Conservation (phyloP, 2,113 vertebrate genomes). For the Cricetomys ansorgei region DNA sequence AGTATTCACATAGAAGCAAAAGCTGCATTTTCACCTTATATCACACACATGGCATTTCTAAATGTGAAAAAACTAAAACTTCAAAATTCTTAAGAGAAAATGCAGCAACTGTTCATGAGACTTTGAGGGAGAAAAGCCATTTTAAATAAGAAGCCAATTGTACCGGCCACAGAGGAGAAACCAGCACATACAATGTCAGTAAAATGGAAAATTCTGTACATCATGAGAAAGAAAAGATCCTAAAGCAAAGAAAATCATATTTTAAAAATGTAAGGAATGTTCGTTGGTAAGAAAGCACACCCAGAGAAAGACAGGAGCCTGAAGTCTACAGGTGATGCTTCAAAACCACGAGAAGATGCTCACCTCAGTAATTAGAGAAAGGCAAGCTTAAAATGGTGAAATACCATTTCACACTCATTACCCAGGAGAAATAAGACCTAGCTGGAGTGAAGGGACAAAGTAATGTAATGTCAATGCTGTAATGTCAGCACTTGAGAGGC, state of each 20-base stretch:
- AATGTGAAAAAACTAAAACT: background rate
- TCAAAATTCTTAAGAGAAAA: constrained; percentile 31
- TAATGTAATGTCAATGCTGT: too few species aligned
- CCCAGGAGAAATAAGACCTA: background rate
- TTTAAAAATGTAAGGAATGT: background rate
- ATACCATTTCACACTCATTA: background rate
- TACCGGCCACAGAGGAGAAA: constrained; percentile 30
- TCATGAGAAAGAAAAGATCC: constrained; percentile 26
- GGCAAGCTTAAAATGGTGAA: background rate
- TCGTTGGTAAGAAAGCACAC: background rate
- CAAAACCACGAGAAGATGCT: background rate
- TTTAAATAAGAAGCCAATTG: constrained; percentile 41
- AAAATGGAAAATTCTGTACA: background rate
- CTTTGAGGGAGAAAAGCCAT: background rate
- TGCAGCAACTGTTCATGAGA: background rate
- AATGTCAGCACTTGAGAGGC: background rate
- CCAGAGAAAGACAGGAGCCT: background rate
- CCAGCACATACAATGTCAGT: constrained; percentile 10
- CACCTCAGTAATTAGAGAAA: background rate
- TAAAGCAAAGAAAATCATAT: background rate
- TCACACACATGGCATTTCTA: background rate
- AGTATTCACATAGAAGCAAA: background rate
- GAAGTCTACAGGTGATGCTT: background rate
- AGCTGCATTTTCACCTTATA: background rate
- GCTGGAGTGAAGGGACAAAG: background rate